These are phyloP conservation scores for Mesitornis unicolor DNA, from an alignment of 2,113 vertebrate genomes.

Conservation along the genomic window DNA sequence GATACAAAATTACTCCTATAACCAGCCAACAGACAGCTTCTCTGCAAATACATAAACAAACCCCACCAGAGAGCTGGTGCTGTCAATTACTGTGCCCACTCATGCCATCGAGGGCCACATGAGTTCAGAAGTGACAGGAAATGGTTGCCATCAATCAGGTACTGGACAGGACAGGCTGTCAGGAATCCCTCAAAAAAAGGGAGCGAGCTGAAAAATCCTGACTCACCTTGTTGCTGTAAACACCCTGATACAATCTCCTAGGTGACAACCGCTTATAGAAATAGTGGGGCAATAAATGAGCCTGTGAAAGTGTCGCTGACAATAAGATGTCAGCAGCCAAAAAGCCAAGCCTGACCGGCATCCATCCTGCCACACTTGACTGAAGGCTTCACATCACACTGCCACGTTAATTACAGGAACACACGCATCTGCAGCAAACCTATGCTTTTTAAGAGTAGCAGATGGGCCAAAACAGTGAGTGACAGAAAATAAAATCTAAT, in stretches of 20 bases:
- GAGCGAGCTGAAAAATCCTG: neutral
- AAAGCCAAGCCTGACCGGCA: neutral
- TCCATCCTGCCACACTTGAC: neutral
- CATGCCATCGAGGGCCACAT: neutral
- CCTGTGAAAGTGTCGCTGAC: conserved; percentile 42
- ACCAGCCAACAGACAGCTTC: neutral
- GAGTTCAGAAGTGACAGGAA: neutral
- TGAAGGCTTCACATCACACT: neutral
- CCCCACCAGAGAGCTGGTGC: neutral
- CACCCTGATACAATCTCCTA: neutral
- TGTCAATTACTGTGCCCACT: neutral
- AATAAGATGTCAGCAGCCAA: neutral
- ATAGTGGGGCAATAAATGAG: conserved; percentile 31
- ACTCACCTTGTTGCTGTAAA: neutral
- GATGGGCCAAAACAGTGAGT: neutral
- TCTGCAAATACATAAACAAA: neutral
- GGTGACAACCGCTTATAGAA: conserved; percentile 10
- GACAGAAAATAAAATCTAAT: neutral
- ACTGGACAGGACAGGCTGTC: neutral
- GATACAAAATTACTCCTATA: neutral
- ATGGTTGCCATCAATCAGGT: neutral
- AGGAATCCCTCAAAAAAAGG: neutral
- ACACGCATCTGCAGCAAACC: neutral
- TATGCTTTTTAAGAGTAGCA: neutral
- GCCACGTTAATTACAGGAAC: neutral